Evolutionary conservation across 2,888 invertebrate genomes (phyloP), one percentile per base, ranked within the genome.

Genomic region (Amblyjoppa proteus): DNA sequence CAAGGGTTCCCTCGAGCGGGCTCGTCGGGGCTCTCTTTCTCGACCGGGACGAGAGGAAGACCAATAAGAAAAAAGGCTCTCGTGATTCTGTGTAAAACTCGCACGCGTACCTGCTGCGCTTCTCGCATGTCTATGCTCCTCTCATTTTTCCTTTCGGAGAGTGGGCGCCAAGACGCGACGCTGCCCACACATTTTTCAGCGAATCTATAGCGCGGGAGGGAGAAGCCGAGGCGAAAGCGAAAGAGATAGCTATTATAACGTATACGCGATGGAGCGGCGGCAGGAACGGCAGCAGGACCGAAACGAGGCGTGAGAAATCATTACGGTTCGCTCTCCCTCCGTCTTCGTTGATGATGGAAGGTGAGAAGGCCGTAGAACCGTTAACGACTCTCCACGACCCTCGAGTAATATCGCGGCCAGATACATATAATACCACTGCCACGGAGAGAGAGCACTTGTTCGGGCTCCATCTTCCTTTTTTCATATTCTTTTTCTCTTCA

Each of bases 281-380:
- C 75, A 31, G 64, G 49, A 79, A 68, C 74, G 78, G 82, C 82
- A 82, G 73, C 87, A 88, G 83, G 79, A 77, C 84, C 86, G 87
- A 86, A 88, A 89, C 88, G 87, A 89, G 89, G 87, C 91, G 89
- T 89, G 90, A 89, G 90, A 90, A 89, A 90, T 85, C 87, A 87
- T 90, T 88, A 83, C 77, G 70, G 76, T 75, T n/a, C 71, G 84
- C 74, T 81, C 83, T 71, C 64, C 64, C 71, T 73, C 41, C 34
- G 38, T 80, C 73, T 73, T 68, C 75, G 81, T 61, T 79, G 79
- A 84, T 87, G 86, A 87, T 87, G 86, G 80, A 84, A 87, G 86
- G 81, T 86, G 86, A 86, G 84, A 84, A 87, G 81, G 82, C 84
- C 82, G 84, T 76, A 82, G 82, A 84, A 84, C 86, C 86, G 86